A percentile compares a stretch with the other conserved stretches of the same genome.
Conservation (phyloP, 2,113 vertebrate species). For the Saccopteryx leptura region DNA sequence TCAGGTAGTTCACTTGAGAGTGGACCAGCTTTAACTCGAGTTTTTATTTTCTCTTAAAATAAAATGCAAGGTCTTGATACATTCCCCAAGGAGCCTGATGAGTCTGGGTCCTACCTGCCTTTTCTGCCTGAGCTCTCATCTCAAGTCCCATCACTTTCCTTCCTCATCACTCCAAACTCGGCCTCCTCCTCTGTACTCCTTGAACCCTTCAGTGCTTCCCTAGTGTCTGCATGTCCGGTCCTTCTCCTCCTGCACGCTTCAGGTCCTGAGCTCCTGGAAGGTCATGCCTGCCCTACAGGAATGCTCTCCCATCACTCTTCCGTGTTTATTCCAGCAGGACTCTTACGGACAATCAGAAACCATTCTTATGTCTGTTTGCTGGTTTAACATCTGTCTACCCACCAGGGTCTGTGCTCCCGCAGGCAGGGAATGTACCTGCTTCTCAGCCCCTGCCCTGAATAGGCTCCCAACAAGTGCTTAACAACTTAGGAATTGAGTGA, state of each 20-base stretch:
- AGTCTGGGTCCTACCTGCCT: too few species aligned
- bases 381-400: neutral
- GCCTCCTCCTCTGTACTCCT: rapidly evolving
- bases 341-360: neutral
- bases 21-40: neutral
- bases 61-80: neutral
- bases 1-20: neutral
- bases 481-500: neutral
- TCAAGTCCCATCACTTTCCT: neutral
- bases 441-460: neutral
- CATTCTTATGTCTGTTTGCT: neutral
- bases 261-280: neutral
- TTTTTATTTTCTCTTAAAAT: neutral
- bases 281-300: neutral
- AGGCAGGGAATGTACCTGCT: neutral
- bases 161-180: too few species aligned
- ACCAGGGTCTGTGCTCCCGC: neutral
- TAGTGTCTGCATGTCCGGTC: neutral
- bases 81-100: neutral
- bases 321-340: neutral
- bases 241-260: neutral
- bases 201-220: rapidly evolving
- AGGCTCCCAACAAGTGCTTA: neutral
- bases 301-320: neutral
- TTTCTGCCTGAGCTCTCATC: neutral